A percentile compares a stretch with the other conserved stretches of the same genome.
phyloP scores from a whole-genome alignment of 2,797 vertebrate genomes.

The Merluccius polli region DNA sequence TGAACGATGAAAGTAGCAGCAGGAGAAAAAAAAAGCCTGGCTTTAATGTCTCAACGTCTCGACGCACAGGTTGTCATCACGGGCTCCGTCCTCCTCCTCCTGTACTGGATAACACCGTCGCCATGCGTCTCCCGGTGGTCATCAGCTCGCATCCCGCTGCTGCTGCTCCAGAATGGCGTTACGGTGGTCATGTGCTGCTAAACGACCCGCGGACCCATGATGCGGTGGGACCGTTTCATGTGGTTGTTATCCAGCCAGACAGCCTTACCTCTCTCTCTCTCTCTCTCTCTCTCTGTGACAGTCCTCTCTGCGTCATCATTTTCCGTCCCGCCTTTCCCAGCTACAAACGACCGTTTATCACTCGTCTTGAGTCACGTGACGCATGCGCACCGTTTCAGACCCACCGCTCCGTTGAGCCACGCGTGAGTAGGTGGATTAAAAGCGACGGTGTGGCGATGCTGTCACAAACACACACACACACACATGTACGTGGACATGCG shows the following conservation, averaged over 20 bases:
- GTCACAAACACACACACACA: no score
- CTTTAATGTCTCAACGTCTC: slow-evolving; percentile 52
- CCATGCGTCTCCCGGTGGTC: no score
- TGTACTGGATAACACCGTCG: slow-evolving; percentile 34
- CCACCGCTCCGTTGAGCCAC: neutral
- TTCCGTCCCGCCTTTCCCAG: slow-evolving; percentile 35
- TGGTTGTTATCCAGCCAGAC: slow-evolving; percentile 40
- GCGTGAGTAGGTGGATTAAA: no score
- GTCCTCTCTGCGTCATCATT: slow-evolving; percentile 45
- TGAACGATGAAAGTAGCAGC: slow-evolving; percentile 16
- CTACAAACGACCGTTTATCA: slow-evolving; percentile 19
- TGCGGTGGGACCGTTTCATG: slow-evolving; percentile 32
- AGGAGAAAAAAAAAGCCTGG: slow-evolving; percentile 29
- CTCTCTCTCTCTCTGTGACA: slow-evolving; percentile 10
- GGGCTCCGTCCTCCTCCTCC: slow-evolving; percentile 36
- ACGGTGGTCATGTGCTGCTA: slow-evolving; percentile 13
- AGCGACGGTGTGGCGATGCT: no score
- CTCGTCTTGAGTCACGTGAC: slow-evolving; percentile 47
- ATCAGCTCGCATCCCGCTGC: no score
- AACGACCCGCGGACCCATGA: slow-evolving; percentile 23
- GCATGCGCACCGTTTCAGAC: neutral
- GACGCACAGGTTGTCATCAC: slow-evolving; percentile 60
- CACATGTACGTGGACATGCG: no score
- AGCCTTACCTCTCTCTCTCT: slow-evolving; percentile 1
- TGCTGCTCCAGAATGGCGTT: slow-evolving; percentile 19